phyloP scores from a whole-genome alignment of 2,888 invertebrate species.

The Plutella xylostella region DNA sequence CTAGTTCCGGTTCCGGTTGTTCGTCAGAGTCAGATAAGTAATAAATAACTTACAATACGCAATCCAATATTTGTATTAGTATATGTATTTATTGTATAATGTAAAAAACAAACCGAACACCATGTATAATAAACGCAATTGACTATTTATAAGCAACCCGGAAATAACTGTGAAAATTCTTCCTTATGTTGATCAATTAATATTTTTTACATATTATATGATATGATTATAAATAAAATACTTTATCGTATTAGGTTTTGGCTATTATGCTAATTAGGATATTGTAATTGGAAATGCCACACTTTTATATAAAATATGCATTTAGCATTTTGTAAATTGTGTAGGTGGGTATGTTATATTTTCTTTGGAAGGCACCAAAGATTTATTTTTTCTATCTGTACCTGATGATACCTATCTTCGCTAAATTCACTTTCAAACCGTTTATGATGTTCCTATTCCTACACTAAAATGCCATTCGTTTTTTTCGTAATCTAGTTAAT shows the following conservation, averaged over 20 bases:
- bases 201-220: neutral
- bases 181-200: neutral
- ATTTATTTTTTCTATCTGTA: conserved; percentile 13
- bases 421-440: neutral
- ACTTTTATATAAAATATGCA: conserved; percentile 5
- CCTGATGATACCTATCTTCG: conserved; percentile 16
- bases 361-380: conserved; percentile 17
- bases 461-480: neutral
- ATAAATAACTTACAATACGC: conserved; percentile 18
- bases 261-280: too few species aligned
- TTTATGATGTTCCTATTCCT: neutral
- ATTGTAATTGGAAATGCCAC: too few species aligned
- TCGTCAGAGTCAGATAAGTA: conserved; percentile 71
- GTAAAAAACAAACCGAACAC: neutral
- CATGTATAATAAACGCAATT: neutral
- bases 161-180: too few species aligned
- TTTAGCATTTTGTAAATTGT: conserved; percentile 6
- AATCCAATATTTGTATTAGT: neutral
- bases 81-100: neutral
- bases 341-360: neutral
- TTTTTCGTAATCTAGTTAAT: neutral
- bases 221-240: neutral
- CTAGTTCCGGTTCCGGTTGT: conserved; percentile 72
- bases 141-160: neutral
- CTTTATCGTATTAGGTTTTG: neutral